These are phyloP conservation scores for Hystrix cristata DNA, from an alignment of 2,113 vertebrate species.

Conservation along the genomic window DNA sequence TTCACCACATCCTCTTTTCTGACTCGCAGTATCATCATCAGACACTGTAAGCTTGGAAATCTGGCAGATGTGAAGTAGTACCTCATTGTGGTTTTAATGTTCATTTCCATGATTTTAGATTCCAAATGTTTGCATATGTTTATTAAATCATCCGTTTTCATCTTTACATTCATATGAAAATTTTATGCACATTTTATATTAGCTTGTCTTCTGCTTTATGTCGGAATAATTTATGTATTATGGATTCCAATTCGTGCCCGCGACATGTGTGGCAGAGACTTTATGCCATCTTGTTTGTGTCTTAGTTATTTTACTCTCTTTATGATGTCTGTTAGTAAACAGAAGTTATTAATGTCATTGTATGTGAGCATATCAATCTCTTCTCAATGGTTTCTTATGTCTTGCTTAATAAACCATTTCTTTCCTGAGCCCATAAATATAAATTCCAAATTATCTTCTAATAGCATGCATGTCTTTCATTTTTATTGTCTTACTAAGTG, in stretches of 20 bases:
- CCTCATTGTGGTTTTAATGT: background rate
- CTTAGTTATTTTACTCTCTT: background rate
- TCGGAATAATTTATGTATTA: background rate
- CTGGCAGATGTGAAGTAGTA: accelerated
- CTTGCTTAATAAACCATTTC: background rate
- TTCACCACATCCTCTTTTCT: background rate
- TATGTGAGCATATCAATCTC: background rate
- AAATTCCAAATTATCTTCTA: background rate
- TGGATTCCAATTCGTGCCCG: background rate
- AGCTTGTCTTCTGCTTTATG: background rate
- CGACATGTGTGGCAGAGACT: no score
- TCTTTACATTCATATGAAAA: background rate
- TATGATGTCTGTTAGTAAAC: background rate
- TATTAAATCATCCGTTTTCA: background rate
- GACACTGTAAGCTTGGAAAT: accelerated
- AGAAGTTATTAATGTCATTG: background rate
- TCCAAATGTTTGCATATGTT: background rate
- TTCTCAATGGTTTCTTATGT: background rate
- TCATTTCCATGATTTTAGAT: background rate
- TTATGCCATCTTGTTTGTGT: background rate
- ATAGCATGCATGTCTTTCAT: background rate
- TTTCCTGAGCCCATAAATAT: background rate
- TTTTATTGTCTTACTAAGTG: background rate
- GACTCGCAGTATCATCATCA: accelerated
- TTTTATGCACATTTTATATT: background rate